phyloP scores from a whole-genome alignment of 2,113 vertebrate genomes.

The Clupea harengus region DNA sequence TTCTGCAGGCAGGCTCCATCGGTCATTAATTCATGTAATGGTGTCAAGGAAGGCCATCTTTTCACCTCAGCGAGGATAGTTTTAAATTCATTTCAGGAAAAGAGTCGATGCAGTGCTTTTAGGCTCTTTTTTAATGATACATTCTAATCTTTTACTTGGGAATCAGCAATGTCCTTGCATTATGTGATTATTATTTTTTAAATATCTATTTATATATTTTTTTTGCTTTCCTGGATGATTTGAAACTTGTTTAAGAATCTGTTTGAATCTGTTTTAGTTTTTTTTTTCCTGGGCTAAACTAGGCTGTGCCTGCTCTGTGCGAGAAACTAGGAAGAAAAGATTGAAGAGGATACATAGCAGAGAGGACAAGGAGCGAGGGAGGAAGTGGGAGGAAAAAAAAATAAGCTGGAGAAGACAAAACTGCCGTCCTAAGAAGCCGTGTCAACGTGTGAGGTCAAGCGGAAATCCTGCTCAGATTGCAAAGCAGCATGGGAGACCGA shows the following conservation, averaged over 20 bases:
- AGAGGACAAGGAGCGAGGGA: not conserved
- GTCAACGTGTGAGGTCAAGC: constrained; percentile 60
- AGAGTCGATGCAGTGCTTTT: not conserved
- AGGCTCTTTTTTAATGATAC: not conserved
- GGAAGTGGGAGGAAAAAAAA: not conserved
- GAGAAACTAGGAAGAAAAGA: not conserved
- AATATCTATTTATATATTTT: not conserved
- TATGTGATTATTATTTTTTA: not conserved
- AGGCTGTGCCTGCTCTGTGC: not conserved
- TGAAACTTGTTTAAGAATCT: not conserved
- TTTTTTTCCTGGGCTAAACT: not conserved
- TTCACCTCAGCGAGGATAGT: not conserved
- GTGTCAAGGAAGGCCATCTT: not conserved
- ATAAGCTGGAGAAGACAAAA: not conserved
- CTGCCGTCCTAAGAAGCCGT: constrained; percentile 51
- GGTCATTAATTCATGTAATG: constrained; percentile 8
- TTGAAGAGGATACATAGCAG: not conserved
- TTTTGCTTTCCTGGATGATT: not conserved
- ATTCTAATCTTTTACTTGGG: not conserved
- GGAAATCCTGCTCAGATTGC: constrained; percentile 70
- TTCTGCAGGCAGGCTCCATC: not conserved
- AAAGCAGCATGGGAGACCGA: constrained; percentile 63
- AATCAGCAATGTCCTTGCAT: not conserved
- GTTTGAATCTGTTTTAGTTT: not conserved
- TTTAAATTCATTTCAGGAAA: not conserved